Evolutionary conservation across 2,888 invertebrate genomes (phyloP), one percentile per base, ranked within the genome.

Genomic region (Brachyopa scutellaris): DNA sequence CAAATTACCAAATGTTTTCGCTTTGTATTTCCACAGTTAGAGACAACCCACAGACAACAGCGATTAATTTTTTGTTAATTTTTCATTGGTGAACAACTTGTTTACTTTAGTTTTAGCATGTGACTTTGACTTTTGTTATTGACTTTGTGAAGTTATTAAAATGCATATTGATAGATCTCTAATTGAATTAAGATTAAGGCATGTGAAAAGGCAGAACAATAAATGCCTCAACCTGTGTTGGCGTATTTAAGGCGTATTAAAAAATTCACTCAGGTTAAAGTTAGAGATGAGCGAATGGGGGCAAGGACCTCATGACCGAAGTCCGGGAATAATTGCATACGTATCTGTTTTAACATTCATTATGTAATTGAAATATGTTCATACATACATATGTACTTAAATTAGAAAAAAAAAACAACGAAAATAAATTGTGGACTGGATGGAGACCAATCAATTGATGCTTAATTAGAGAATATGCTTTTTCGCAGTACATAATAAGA

Each of bases 71-170:
- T 67, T 33, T 62, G 31, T 15, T 31, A 47, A 49, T 47, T 72
- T 59, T 36, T 72, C 42, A 23, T 61, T 13, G 29, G 15, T 64
- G 29, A 64, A 64, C 70, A 83, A 78, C 77, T 72, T 78, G 77
- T 83, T 83, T 83, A 83, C 77, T 78, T 62, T 69, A 67, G 49
- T 40, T 23, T 53, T 62, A 69, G 57, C 77, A 78, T 83, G 77
- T 83, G 78, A 83, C 78, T 73, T 31, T 26, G 29, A 17, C 61
- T 70, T 47, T 67, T 82, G 17, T 66, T 66, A 15, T 82, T 76
- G 55, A 31, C 45, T 61, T 70, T 26, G 51, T 17, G 33, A 51
- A 74, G 51, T 74, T 62, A 59, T 59, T 57, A 51, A 69, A 76
- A 26, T 49, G 69, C 64, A 59, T 29, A 42, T 57, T 69, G 55